Base-by-base conservation (phyloP, 1,140 invertebrate species). In the Meloidogyne hapla region DNA sequence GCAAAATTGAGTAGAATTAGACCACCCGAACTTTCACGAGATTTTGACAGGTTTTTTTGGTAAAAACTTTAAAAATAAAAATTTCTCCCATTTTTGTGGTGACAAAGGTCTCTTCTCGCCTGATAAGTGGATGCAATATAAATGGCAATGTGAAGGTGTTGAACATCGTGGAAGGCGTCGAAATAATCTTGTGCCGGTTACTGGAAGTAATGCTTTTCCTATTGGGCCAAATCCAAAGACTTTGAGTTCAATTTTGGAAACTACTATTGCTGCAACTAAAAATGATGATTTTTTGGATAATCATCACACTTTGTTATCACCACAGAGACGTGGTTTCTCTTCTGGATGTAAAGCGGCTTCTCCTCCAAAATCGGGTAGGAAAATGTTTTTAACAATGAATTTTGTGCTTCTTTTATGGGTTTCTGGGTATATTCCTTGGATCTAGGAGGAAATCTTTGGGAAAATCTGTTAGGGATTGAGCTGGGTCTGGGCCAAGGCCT, bases 81-180 rank as follows among this genome's bases (percentile, higher is more conserved):
- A 21, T 42, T 21, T 75, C n/a, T n/a, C n/a, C n/a, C n/a, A n/a
- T n/a, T 33, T 15, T 63, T 78, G 12, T 45, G 80, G 77, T 61
- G 77, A 78, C 13, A 67, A 78, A 21, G 77, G 77, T 0, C 71
- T 79, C 26, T 78, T 78, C 42, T 78, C 77, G 6, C 77, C 77
- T 38, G 77, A 78, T 64, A 78, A 78, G 62, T 78, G 77, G 77
- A 8, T 78, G 28, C 76, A 78, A 64, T 66, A 80, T 28, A 18
- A 61, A 18, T 78, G 77, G 77, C 66, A 66, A 48, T 78, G 77
- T 66, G 77, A 78, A 40, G 77, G 77, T 0, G 56, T 78, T 62
- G 77, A 80, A 28, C 80, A 18, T 80, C 75, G 77, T 13, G 33
- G 65, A 21, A 33, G 42, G 28, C 40, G 38, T 28, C 68, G 69